Conservation (phyloP, 2,113 vertebrate species). For the Dissostichus mawsoni region DNA sequence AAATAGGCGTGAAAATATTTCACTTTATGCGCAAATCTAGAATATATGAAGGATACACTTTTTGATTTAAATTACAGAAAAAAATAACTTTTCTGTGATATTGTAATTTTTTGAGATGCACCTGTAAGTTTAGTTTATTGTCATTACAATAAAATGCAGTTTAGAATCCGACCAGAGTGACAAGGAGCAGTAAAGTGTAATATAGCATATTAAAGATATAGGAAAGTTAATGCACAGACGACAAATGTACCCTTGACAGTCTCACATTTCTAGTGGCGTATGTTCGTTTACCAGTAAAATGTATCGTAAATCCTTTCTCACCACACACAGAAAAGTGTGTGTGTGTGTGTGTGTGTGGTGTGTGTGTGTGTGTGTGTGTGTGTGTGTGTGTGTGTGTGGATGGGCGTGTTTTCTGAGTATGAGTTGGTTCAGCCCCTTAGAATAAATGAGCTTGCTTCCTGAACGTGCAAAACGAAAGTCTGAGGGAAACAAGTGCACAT, state of each 20-base stretch:
- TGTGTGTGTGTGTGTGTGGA: not conserved
- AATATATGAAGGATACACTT: no score
- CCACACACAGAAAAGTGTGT: not conserved
- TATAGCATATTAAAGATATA: no score
- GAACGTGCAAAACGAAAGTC: slow-evolving; percentile 57
- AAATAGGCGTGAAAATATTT: no score
- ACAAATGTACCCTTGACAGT: not conserved
- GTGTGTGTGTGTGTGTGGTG: not conserved
- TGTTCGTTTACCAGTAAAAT: not conserved
- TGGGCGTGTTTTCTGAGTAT: slow-evolving; percentile 7
- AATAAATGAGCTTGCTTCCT: slow-evolving; percentile 43
- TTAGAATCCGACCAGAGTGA: no score
- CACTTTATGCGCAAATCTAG: no score
- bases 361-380: not conserved
- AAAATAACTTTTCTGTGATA: no score
- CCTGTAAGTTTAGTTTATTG: no score
- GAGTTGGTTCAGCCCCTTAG: not conserved
- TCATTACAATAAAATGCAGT: no score
- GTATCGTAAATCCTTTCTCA: not conserved
- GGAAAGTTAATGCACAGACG: no score
- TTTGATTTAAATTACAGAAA: no score
- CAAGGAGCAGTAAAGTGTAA: no score
- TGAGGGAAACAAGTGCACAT: slow-evolving; percentile 45
- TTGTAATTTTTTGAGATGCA: no score
- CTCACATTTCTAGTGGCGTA: not conserved